A percentile compares a stretch with the other conserved stretches of the same genome.
phyloP scores from a whole-genome alignment of 2,113 vertebrate genomes.

The Rhinopomastus cyanomelas region DNA sequence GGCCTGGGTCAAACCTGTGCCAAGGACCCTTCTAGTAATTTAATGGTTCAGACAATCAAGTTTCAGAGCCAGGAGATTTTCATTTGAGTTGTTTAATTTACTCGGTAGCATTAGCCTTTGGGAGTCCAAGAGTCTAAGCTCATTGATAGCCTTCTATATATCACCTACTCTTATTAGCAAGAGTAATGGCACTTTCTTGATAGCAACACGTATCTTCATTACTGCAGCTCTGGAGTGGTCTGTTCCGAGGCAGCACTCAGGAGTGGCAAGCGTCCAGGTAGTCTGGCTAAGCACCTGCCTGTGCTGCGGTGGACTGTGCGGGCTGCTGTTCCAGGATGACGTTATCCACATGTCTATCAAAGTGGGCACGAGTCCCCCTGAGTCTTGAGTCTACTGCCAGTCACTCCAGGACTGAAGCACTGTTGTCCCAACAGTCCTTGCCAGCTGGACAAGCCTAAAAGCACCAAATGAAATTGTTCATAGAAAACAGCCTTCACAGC shows the following conservation, averaged over 20 bases:
- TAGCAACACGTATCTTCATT: background rate
- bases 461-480: constrained; percentile 14
- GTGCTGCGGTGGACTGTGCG: background rate
- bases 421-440: background rate
- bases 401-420: background rate
- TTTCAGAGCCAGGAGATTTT: constrained; percentile 38
- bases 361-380: background rate
- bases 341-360: background rate
- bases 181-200: constrained; percentile 41
- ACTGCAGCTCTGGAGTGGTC: background rate
- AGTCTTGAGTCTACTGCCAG: background rate
- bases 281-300: background rate
- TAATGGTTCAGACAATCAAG: constrained; percentile 25
- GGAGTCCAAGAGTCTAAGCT: constrained; percentile 30
- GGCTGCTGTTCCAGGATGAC: background rate
- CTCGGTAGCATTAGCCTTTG: constrained; percentile 35
- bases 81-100: constrained; percentile 44
- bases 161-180: constrained; percentile 42
- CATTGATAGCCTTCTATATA: constrained; percentile 48
- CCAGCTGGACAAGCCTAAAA: constrained; percentile 37
- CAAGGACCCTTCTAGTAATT: constrained; percentile 44
- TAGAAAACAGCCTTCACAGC: constrained; percentile 16
- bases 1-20: constrained; percentile 5
- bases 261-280: constrained; percentile 42
- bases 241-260: constrained; percentile 19